Evolutionary conservation across 2,888 invertebrate species (phyloP), one percentile per base, ranked within the genome.

Genomic region (Hetaerina titia): DNA sequence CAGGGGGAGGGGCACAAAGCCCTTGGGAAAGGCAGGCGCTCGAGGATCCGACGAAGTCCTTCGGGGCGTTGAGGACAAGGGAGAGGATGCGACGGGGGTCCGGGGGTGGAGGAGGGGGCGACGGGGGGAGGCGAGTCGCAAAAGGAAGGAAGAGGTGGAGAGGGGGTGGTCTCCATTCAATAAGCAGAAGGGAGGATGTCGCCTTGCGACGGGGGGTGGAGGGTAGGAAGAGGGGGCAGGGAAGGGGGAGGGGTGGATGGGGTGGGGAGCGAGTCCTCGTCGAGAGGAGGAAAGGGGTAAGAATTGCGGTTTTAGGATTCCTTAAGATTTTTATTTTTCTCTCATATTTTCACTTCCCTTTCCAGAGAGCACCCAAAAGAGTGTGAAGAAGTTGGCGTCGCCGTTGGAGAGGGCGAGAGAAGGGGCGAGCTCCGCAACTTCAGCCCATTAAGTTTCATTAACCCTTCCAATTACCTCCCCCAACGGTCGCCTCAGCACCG

Each of bases 361-460:
- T 31, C n/a, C n/a, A 56, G 31, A 31, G 25, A n/a, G 90, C 45
- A 64, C 64, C 45, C 90, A 45, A 64, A 22, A 64, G 45, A 64
- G 90, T 64, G 90, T 90, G 90, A 90, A 45, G 45, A 45, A 90
- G 64, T 64, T 90, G 64, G 64, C 25, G 45, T 90, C 90, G 17
- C 31, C 89, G 31, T 13, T 11, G 81, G 69, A 17, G 13, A 13
- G 7, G 60, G 7, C 9, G 60, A 60, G 60, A 60, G 31, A 81
- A n/a, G 89, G n/a, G 58, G 58, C n/a, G 89, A 17, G 7, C 89
- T 89, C 89, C 22, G 9, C 64, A 63, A 90, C 63, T 90, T 90
- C 90, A 64, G 90, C n/a, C 90, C 90, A 90, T 90, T 90, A 90
- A 90, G 90, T 90, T 64, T 90, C 90, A 90, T 90, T 90, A 90